Evolutionary conservation across 1,140 invertebrate genomes (phyloP).

Genomic region (Leucophenga varia): DNA sequence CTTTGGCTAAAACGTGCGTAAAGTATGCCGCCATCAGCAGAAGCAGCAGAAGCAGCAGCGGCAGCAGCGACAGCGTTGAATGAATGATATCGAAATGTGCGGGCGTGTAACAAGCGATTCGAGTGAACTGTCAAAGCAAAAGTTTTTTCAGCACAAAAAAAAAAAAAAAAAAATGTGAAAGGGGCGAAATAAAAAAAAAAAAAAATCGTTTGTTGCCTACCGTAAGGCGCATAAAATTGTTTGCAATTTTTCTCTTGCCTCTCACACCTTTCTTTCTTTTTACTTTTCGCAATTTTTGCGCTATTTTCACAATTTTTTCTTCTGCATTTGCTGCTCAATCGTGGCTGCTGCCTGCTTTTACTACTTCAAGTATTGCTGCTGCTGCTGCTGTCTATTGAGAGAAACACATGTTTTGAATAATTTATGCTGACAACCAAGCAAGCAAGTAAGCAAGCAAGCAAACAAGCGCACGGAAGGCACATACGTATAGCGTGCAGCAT

Average conservation of each 20-base stretch:
- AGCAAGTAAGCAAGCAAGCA: slow-evolving; percentile 12
- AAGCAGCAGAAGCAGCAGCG: no score
- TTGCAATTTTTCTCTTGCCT: no score
- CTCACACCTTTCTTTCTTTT: no score
- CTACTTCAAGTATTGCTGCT: slow-evolving; percentile 21
- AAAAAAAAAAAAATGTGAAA: background rate
- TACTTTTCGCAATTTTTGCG: no score
- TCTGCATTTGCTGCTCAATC: slow-evolving; percentile 7
- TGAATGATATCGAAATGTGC: no score
- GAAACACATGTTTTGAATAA: slow-evolving; percentile 53
- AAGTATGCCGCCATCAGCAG: no score
- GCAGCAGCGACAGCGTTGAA: no score
- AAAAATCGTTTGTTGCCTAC: slow-evolving; percentile 27
- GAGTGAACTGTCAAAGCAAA: no score
- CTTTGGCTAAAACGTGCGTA: slow-evolving; percentile 26
- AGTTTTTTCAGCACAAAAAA: no score
- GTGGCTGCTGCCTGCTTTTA: background rate
- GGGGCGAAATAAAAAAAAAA: slow-evolving; percentile 18
- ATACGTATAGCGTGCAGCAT: slow-evolving; percentile 22
- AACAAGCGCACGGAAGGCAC: slow-evolving; percentile 49
- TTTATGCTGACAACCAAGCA: slow-evolving; percentile 43
- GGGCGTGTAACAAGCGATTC: no score
- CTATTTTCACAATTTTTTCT: slow-evolving; percentile 1
- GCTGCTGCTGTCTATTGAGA: background rate
- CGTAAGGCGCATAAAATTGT: slow-evolving; percentile 20